Conservation (phyloP, 2,888 invertebrate genomes). For the Drosophila fungiperda region DNA sequence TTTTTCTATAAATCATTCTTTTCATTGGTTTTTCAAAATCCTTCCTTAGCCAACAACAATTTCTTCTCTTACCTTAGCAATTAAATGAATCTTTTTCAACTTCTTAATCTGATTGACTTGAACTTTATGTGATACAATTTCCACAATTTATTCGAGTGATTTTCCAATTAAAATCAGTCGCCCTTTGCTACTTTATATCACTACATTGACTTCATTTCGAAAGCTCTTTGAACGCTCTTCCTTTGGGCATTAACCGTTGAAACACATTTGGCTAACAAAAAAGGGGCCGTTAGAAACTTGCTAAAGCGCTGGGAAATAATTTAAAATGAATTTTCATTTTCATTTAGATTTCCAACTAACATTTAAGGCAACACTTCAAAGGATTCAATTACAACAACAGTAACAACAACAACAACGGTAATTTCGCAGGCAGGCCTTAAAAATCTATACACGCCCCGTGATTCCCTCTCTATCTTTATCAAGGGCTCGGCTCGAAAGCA, state of each 20-base stretch:
- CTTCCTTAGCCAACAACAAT: not conserved
- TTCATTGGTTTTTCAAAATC: not conserved
- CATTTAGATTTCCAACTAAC: conserved; percentile 67
- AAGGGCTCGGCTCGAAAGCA: not conserved
- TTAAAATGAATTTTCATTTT: conserved; percentile 61
- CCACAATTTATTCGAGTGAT: conserved; percentile 4
- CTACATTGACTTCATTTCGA: conserved; percentile 9
- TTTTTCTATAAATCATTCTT: not conserved
- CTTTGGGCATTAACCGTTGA: conserved; percentile 40
- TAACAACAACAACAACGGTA: not conserved
- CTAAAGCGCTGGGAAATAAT: conserved; percentile 33
- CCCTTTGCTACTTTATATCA: conserved; percentile 4
- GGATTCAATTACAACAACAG: conserved; percentile 72
- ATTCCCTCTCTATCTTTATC: not conserved
- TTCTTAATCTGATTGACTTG: conserved; percentile 29
- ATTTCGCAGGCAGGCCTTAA: conserved; percentile 7
- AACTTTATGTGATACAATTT: conserved; percentile 10
- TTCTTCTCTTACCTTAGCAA: not conserved
- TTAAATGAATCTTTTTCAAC: not conserved
- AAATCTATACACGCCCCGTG: conserved; percentile 31
- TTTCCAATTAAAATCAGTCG: conserved; percentile 53
- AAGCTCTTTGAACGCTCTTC: conserved; percentile 7
- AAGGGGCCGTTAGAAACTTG: not conserved
- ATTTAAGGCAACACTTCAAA: conserved; percentile 74
- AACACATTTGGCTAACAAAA: conserved; percentile 16